These are phyloP conservation scores for Empis stercorea DNA, from an alignment of 2,888 invertebrate genomes.

Conservation along the genomic window DNA sequence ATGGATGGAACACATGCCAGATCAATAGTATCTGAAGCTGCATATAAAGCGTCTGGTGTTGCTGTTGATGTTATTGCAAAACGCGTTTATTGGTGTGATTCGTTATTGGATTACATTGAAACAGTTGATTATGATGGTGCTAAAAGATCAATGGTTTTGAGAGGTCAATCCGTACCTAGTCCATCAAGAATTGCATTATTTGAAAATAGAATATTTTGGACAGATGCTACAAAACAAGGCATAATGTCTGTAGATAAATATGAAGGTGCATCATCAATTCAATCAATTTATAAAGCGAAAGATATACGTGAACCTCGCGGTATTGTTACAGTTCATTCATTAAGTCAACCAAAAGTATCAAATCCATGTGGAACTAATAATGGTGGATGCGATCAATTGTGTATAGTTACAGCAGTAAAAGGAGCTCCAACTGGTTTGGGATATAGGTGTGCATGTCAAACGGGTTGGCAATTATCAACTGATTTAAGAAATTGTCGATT, in stretches of 20 bases:
- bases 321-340: constrained; percentile 65
- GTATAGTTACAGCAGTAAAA: constrained; percentile 70
- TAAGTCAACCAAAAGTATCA: constrained; percentile 60
- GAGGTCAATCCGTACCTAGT: constrained; percentile 75
- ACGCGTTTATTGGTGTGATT: constrained; percentile 94
- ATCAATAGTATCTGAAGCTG: constrained; percentile 79
- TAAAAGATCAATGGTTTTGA: constrained; percentile 62
- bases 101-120: constrained; percentile 87
- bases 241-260: constrained; percentile 79
- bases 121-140: constrained; percentile 87
- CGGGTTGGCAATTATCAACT: constrained; percentile 64
- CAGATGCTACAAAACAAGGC: constrained; percentile 80
- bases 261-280: constrained; percentile 63
- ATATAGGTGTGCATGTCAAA: constrained; percentile 83
- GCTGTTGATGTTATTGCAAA: constrained; percentile 82
- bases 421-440: constrained; percentile 55
- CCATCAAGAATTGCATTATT: constrained; percentile 73
- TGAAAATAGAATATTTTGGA: constrained; percentile 82
- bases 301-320: constrained; percentile 74
- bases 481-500: constrained; percentile 69
- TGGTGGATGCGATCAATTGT: constrained; percentile 87
- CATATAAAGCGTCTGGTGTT: constrained; percentile 86
- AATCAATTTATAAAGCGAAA: constrained; percentile 65
- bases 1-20: constrained; percentile 86
- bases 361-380: constrained; percentile 82